Conservation (phyloP, 1,140 invertebrate species). For the Calliopsis andreniformis region DNA sequence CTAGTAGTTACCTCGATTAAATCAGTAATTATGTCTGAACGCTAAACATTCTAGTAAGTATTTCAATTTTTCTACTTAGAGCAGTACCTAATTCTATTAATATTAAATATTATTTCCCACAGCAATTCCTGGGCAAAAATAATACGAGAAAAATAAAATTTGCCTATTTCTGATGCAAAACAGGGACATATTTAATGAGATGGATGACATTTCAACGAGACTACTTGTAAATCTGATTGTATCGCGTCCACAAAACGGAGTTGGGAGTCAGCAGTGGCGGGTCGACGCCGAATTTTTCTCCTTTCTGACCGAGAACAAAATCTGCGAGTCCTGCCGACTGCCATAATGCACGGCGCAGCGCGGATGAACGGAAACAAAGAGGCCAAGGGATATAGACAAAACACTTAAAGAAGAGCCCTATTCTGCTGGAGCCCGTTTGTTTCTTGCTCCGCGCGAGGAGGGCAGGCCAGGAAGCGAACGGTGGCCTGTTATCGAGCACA, state of each 20-base stretch:
- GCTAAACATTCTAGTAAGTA: too few species aligned
- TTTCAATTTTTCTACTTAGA: too few species aligned
- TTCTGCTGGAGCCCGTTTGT: constrained; percentile 29
- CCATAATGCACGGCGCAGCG: neutral
- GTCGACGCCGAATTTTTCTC: neutral
- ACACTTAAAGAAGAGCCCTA: constrained; percentile 40
- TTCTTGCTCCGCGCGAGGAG: constrained; percentile 9
- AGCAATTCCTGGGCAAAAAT: too few species aligned
- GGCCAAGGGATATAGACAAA: constrained; percentile 12
- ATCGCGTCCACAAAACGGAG: neutral
- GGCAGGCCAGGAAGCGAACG: constrained; percentile 32
- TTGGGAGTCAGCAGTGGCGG: neutral
- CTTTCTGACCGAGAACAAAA: constrained; percentile 2
- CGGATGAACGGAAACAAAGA: constrained; percentile 36
- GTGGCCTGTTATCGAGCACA: constrained; percentile 31
- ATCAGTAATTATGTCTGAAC: too few species aligned
- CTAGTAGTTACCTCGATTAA: too few species aligned
- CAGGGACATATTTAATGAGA: neutral
- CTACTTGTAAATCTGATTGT: too few species aligned
- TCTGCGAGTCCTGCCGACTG: neutral
- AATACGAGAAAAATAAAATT: too few species aligned
- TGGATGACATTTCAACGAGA: neutral
- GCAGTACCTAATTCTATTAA: too few species aligned
- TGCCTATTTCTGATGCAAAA: too few species aligned
- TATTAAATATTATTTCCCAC: too few species aligned